Evolutionary conservation across 2,888 invertebrate species (phyloP).

Genomic region (Syritta pipiens): DNA sequence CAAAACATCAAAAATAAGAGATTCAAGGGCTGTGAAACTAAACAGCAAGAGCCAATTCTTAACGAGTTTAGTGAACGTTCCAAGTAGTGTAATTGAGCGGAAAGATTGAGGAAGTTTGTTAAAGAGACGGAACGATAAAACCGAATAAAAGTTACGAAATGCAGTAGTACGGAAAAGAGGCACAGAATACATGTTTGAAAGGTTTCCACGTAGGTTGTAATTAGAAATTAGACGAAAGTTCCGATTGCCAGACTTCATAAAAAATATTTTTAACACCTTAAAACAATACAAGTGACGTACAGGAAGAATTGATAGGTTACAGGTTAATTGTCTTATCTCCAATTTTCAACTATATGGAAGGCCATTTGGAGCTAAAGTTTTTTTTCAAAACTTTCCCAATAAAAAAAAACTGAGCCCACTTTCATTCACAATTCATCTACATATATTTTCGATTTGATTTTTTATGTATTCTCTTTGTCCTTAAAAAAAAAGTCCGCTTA

Average conservation of each 20-base stretch:
- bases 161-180: neutral
- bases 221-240: neutral
- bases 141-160: neutral
- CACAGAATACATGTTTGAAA: neutral
- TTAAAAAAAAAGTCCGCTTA: too few species aligned
- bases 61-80: too few species aligned
- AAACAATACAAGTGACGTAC: neutral
- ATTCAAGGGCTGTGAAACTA: neutral
- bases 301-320: neutral
- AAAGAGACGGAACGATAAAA: neutral
- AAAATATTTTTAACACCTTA: neutral
- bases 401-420: too few species aligned
- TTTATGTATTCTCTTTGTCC: too few species aligned
- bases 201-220: neutral
- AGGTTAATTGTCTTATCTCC: too few species aligned
- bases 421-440: too few species aligned
- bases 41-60: neutral
- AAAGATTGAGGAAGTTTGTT: neutral
- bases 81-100: neutral
- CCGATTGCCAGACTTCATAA: neutral
- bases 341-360: too few species aligned
- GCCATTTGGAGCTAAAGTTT: too few species aligned
- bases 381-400: too few species aligned
- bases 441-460: too few species aligned
- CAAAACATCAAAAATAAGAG: neutral